These are phyloP conservation scores for Brienomyrus longianalis DNA, from an alignment of 2,113 vertebrate species.

Conservation along the genomic window DNA sequence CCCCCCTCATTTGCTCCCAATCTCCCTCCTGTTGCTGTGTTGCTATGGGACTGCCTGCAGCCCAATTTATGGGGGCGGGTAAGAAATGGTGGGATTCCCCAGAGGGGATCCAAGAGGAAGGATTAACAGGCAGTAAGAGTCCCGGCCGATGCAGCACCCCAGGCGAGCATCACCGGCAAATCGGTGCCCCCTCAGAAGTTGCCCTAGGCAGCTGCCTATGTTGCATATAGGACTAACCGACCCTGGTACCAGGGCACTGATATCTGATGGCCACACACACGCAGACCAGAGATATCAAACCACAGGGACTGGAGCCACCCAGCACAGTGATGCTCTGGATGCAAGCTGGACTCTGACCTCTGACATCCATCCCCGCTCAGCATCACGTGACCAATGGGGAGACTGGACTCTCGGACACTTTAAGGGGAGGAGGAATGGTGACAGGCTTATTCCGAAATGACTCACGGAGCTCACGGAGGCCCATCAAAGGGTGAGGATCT, in stretches of 20 bases:
- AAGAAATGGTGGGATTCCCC: neutral
- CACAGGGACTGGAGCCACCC: neutral
- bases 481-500: constrained; percentile 24
- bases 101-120: neutral
- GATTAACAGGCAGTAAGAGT: neutral
- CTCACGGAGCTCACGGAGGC: constrained; percentile 16
- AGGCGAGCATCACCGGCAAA: neutral
- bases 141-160: neutral
- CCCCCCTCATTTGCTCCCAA: neutral
- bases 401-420: neutral
- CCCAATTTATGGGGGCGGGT: neutral
- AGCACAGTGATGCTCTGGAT: neutral
- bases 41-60: neutral
- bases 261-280: too few relatives aligned
- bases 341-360: neutral
- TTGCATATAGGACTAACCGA: neutral
- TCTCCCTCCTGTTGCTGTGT: neutral
- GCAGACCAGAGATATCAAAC: too few relatives aligned
- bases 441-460: neutral
- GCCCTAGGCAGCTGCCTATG: neutral
- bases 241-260: too few relatives aligned
- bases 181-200: neutral
- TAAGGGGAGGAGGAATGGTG: neutral
- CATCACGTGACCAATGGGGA: neutral
- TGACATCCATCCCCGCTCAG: neutral